Evolutionary conservation across 2,888 invertebrate genomes (phyloP).

Genomic region (Belgica antarctica): DNA sequence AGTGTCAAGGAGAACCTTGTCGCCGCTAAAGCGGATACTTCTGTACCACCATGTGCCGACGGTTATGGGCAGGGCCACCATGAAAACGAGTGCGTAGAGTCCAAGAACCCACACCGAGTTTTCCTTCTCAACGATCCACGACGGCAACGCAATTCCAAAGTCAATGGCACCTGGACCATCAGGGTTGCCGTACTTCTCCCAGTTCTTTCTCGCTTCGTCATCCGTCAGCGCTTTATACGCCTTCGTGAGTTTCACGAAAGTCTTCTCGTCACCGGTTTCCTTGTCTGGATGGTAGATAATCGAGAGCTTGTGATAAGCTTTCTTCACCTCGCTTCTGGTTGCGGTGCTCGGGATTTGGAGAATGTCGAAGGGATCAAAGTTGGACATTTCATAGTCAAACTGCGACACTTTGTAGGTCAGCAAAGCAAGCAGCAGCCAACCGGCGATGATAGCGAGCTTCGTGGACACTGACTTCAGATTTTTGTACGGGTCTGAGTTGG

Average conservation of each 20-base stretch:
- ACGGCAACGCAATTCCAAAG: conserved; percentile 98
- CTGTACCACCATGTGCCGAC: conserved; percentile 99
- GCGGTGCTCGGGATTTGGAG: conserved; percentile 85
- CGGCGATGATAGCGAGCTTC: conserved; percentile 73
- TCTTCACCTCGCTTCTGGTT: conserved; percentile 85
- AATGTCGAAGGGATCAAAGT: conserved; percentile 98
- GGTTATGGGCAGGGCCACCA: conserved; percentile 89
- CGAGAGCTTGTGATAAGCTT: conserved; percentile 91
- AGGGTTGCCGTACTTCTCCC: conserved; percentile 99
- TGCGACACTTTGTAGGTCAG: conserved; percentile 90
- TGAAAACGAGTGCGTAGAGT: conserved; percentile 92
- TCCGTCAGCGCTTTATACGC: conserved; percentile 91
- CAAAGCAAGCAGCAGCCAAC: conserved; percentile 78
- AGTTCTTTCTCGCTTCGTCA: conserved; percentile 94
- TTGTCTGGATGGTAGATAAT: conserved; percentile 96
- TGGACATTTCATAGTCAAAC: conserved; percentile 97
- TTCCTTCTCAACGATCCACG: conserved; percentile 99
- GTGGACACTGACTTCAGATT: conserved; percentile 76
- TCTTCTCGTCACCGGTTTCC: conserved; percentile 93
- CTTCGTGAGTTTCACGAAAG: conserved; percentile 97
- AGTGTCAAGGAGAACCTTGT: conserved; percentile 95
- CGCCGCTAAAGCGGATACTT: conserved; percentile 94
- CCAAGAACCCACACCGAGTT: conserved; percentile 98
- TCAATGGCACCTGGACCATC: conserved; percentile 99
- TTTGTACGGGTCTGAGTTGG: conserved; percentile 85